Conservation (phyloP, 2,888 invertebrate species). For the Drosophila testacea region DNA sequence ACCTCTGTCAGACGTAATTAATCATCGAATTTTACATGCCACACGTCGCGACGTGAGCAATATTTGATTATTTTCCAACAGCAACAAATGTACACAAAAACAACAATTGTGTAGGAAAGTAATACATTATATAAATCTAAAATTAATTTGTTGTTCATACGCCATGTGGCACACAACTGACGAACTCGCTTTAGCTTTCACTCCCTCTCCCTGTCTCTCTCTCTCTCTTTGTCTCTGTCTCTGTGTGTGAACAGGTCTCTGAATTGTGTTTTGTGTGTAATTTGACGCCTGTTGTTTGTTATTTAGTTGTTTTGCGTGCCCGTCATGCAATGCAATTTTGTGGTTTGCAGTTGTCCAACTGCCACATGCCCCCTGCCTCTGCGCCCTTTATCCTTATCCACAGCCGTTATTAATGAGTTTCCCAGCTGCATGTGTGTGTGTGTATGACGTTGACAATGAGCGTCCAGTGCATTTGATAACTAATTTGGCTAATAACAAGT, state of each 20-base stretch:
- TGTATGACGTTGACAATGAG: constrained; percentile 35
- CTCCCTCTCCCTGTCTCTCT: not conserved
- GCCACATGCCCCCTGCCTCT: constrained; percentile 1
- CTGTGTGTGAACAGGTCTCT: constrained; percentile 25
- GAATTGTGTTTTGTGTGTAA: constrained; percentile 69
- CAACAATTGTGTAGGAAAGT: constrained; percentile 23
- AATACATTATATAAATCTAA: constrained; percentile 65
- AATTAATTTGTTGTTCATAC: constrained; percentile 76
- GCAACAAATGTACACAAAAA: constrained; percentile 5
- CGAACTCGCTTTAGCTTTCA: not conserved
- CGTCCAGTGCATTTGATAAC: constrained; percentile 54
- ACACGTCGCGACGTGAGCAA: constrained; percentile 52
- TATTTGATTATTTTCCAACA: constrained; percentile 72
- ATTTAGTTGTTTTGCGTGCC: constrained; percentile 74
- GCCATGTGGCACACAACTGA: constrained; percentile 45
- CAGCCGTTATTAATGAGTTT: constrained; percentile 73
- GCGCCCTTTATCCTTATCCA: not conserved
- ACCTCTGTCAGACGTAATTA: constrained; percentile 66
- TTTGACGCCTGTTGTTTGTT: constrained; percentile 81
- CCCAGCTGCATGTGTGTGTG: constrained; percentile 21
- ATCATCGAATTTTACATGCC: constrained; percentile 65
- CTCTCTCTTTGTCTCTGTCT: constrained; percentile 1
- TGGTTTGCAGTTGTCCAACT: constrained; percentile 60
- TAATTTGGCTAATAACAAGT: constrained; percentile 65
- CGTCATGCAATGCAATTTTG: constrained; percentile 80